Evolutionary conservation across 2,888 invertebrate genomes (phyloP).

Genomic region (Eupelmus urozonus): DNA sequence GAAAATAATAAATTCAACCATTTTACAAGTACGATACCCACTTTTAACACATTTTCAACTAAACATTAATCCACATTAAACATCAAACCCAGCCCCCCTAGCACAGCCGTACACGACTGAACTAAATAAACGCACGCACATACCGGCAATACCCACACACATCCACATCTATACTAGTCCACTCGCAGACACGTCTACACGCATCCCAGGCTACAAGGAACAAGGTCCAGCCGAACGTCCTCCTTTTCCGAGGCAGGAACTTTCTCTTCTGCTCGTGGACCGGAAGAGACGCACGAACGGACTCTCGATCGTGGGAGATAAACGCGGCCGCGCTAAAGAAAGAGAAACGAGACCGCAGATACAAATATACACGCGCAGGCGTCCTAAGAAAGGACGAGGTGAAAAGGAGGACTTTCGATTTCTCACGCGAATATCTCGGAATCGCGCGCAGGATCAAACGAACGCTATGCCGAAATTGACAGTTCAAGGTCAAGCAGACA

Average conservation of each 20-base stretch:
- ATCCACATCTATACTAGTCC: too few relatives aligned
- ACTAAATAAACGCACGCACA: too few relatives aligned
- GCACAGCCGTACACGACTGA: too few relatives aligned
- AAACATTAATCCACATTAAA: too few relatives aligned
- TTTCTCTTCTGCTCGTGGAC: slow-evolving; percentile 40
- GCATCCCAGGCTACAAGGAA: neutral
- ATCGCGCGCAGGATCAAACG: slow-evolving; percentile 5
- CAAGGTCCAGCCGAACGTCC: slow-evolving; percentile 30
- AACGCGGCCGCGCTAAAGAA: slow-evolving; percentile 11
- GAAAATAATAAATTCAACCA: too few relatives aligned
- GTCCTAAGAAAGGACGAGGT: neutral
- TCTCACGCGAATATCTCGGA: slow-evolving; percentile 54
- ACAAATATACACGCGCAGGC: neutral
- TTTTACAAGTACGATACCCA: too few relatives aligned
- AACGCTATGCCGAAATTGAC: slow-evolving; percentile 32
- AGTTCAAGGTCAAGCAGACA: slow-evolving; percentile 49
- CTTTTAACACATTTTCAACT: too few relatives aligned
- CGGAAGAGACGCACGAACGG: slow-evolving; percentile 34
- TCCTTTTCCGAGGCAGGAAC: slow-evolving; percentile 32
- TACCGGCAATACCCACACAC: too few relatives aligned
- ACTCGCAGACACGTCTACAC: neutral
- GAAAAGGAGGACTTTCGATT: slow-evolving; percentile 55
- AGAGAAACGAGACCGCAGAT: slow-evolving; percentile 32
- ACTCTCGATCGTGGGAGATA: slow-evolving; percentile 47
- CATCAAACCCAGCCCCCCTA: too few relatives aligned